These are phyloP conservation scores for Elephas maximus DNA, from an alignment of 2,113 vertebrate genomes.

Conservation along the genomic window DNA sequence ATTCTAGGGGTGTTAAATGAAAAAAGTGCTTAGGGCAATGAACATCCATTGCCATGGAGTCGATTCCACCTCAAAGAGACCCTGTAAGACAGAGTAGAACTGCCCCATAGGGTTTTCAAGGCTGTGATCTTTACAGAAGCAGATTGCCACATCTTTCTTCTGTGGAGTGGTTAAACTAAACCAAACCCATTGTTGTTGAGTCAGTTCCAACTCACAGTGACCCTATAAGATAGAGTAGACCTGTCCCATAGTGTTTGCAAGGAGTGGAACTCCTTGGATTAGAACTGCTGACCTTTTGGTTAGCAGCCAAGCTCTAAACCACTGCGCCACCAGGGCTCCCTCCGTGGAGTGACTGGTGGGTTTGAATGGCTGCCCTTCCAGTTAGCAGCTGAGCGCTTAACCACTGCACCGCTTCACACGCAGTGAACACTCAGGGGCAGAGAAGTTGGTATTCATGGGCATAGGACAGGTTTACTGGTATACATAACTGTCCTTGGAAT, in stretches of 20 bases:
- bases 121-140: not conserved
- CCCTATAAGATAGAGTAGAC: too few species aligned
- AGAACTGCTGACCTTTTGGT: too few species aligned
- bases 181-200: too few species aligned
- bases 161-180: not conserved
- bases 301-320: too few species aligned
- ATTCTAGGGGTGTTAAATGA: not conserved
- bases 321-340: too few species aligned
- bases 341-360: not conserved
- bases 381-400: not conserved
- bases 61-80: not conserved
- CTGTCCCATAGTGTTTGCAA: too few species aligned
- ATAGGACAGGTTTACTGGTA: too few species aligned
- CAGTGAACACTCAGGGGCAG: not conserved
- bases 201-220: too few species aligned
- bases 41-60: not conserved
- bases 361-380: not conserved
- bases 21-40: not conserved
- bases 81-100: not conserved
- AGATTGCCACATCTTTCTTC: not conserved
- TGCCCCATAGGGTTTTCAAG: too few species aligned
- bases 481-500: too few species aligned
- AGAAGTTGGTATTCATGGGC: not conserved
- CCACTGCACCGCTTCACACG: not conserved
- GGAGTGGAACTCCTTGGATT: too few species aligned